Conservation (phyloP, 2,797 vertebrate species). For the Mormyrops attenuatus region DNA sequence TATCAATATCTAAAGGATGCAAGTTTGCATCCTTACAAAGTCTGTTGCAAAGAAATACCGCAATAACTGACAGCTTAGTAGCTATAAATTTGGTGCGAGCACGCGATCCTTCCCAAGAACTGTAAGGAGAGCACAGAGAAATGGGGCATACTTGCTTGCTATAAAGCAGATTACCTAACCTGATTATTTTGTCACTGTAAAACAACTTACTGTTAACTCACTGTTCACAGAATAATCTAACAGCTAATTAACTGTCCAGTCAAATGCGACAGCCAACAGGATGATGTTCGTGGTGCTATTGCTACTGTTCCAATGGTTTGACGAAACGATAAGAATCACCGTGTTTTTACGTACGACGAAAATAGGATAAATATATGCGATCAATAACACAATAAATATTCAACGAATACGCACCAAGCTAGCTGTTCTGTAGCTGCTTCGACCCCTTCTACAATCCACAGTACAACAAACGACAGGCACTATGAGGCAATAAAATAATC, state of each 20-base stretch:
- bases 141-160: neutral
- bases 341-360: neutral
- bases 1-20: neutral
- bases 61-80: neutral
- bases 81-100: neutral
- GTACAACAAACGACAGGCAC: neutral
- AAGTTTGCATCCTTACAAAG: neutral
- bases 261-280: neutral
- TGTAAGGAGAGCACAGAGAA: neutral
- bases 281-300: neutral
- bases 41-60: neutral
- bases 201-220: neutral
- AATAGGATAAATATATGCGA: neutral
- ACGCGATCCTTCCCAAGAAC: neutral
- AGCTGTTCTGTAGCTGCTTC: constrained; percentile 44
- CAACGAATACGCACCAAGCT: constrained; percentile 47
- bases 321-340: neutral
- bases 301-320: neutral
- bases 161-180: neutral
- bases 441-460: constrained; percentile 22
- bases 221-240: neutral
- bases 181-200: neutral
- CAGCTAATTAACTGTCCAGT: neutral
- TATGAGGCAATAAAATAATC: constrained; percentile 41
- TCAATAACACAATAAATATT: neutral